Evolutionary conservation across 1,140 invertebrate species (phyloP).

Genomic region (Apolygus lucorum): DNA sequence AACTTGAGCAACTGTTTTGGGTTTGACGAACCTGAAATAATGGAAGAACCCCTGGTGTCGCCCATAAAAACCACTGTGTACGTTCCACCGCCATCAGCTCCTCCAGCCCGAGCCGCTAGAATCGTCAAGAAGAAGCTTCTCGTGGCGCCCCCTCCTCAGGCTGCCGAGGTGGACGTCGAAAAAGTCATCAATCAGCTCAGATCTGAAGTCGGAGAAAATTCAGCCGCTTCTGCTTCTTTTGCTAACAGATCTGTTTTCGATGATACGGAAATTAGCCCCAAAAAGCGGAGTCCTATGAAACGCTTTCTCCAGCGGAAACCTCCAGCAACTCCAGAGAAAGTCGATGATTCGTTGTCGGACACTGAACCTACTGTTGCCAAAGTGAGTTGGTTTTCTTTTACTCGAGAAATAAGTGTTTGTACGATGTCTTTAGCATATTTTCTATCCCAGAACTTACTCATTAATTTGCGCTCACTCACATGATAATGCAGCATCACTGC

Average conservation of each 20-base stretch:
- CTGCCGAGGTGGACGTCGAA: neutral
- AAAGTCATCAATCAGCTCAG: conserved; percentile 8
- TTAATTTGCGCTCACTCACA: too few relatives aligned
- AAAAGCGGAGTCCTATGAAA: neutral
- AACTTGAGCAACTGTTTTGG: conserved; percentile 24
- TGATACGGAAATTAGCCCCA: neutral
- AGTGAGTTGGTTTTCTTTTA: neutral
- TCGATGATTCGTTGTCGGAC: neutral
- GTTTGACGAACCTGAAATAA: conserved; percentile 23
- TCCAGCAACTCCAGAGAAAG: neutral
- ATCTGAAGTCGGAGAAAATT: conserved; percentile 16
- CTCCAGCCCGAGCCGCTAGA: neutral
- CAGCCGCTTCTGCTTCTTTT: neutral
- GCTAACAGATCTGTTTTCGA: neutral
- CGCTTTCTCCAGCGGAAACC: neutral
- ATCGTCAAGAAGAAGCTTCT: neutral
- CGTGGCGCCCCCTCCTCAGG: neutral
- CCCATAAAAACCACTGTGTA: conserved; percentile 21
- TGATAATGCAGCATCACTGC: too few relatives aligned
- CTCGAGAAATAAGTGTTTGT: too few relatives aligned
- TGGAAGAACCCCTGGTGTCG: conserved; percentile 28
- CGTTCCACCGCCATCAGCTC: neutral
- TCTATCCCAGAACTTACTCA: too few relatives aligned
- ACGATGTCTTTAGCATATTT: too few relatives aligned
- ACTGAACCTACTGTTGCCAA: neutral